Percentiles rank a stretch among this genome's conserved stretches.
These are phyloP conservation scores for Pangasianodon gigas DNA, from an alignment of 2,113 vertebrate species.

Conservation along the genomic window DNA sequence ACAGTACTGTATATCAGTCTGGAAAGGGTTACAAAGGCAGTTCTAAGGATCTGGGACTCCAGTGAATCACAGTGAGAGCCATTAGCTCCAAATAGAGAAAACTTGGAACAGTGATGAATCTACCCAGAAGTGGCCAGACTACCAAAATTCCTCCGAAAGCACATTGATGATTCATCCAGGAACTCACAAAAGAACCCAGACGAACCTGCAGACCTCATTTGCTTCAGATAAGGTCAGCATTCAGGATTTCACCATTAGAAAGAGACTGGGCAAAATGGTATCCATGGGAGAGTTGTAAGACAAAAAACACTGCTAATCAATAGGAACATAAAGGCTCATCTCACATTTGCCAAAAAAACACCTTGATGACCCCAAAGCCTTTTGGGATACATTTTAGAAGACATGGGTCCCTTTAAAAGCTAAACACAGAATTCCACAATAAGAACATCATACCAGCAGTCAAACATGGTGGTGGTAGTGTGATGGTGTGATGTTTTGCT, in stretches of 20 bases:
- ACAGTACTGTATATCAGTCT: background rate
- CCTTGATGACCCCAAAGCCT: background rate
- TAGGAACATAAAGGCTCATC: background rate
- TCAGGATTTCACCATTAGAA: background rate
- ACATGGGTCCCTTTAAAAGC: background rate
- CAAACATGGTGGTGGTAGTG: background rate
- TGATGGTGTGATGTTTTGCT: background rate
- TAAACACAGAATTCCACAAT: background rate
- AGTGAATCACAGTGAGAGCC: background rate
- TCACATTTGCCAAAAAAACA: background rate
- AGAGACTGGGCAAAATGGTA: too few relatives aligned
- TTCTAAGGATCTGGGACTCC: background rate
- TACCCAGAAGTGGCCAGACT: background rate
- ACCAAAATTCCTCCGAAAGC: background rate
- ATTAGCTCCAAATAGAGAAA: background rate
- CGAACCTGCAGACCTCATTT: too few relatives aligned
- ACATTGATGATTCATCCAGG: background rate
- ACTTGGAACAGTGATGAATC: background rate
- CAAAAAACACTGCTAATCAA: background rate
- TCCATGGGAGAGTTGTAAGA: background rate
- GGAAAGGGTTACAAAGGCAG: background rate
- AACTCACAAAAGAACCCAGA: too few relatives aligned
- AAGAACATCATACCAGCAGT: background rate
- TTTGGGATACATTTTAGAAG: background rate
- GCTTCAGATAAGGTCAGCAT: background rate